Percentiles rank a stretch among this genome's conserved stretches.
Evolutionary conservation across 2,113 vertebrate species (phyloP).

Genomic region (Psittacula cyanocephala): DNA sequence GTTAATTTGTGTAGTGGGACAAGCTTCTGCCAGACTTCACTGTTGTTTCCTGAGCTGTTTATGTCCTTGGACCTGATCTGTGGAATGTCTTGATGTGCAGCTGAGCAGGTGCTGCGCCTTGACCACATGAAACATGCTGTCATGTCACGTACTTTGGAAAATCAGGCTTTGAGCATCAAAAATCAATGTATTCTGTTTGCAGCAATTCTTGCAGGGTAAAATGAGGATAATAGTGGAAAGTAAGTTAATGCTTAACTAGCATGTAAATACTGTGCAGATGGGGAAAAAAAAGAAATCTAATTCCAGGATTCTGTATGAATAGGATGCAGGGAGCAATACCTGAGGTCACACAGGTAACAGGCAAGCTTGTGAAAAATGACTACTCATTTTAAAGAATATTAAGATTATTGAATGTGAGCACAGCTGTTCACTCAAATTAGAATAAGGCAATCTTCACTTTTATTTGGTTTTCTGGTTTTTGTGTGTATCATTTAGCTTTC

Average conservation of each 20-base stretch:
- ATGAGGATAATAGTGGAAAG: neutral
- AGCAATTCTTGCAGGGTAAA: neutral
- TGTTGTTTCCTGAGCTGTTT: neutral
- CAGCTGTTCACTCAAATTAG: neutral
- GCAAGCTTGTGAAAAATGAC: neutral
- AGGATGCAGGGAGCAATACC: neutral
- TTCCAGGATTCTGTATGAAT: neutral
- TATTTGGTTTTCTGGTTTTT: neutral
- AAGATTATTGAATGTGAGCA: neutral
- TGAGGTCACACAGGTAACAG: neutral
- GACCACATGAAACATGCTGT: neutral
- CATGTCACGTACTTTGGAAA: neutral
- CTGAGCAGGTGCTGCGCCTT: neutral
- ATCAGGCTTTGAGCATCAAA: neutral
- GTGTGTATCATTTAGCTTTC: neutral
- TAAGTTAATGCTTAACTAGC: neutral
- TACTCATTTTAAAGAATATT: neutral
- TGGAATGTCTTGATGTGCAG: neutral
- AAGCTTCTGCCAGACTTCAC: neutral
- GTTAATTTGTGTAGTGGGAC: neutral
- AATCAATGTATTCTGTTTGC: neutral
- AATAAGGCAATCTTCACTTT: neutral
- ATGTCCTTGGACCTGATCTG: neutral
- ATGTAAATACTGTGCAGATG: neutral
- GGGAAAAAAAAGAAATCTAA: neutral